These are phyloP conservation scores for Calypte anna DNA, from an alignment of 2,113 vertebrate species.

Conservation along the genomic window DNA sequence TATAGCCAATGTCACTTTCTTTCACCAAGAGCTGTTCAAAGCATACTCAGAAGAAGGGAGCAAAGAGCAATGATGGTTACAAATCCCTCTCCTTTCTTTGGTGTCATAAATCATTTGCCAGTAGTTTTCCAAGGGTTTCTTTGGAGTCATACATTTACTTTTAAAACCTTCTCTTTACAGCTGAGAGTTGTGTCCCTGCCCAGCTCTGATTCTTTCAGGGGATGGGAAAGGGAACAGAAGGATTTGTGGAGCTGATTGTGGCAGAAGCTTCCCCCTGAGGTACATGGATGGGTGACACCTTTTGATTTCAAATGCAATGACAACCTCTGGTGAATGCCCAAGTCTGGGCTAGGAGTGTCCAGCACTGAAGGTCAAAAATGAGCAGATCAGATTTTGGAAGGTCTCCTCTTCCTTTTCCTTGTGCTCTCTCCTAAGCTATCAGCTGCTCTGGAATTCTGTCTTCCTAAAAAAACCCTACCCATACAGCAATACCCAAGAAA, in stretches of 20 bases:
- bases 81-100: neutral
- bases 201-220: rapidly evolving
- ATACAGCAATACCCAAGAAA: neutral
- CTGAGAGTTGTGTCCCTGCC: neutral
- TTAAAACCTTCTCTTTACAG: neutral
- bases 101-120: neutral
- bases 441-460: neutral
- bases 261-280: neutral
- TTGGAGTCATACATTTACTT: neutral
- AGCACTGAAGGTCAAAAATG: neutral
- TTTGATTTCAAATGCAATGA: neutral
- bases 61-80: neutral
- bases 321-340: neutral
- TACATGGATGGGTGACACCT: rapidly evolving
- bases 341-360: neutral
- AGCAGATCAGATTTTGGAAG: neutral
- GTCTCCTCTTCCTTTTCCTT: neutral
- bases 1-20: neutral
- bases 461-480: neutral
- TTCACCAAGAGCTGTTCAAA: neutral
- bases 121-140: neutral
- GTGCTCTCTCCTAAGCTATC: neutral
- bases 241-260: neutral
- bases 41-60: neutral
- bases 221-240: neutral